Evolutionary conservation across 2,888 invertebrate species (phyloP).

Genomic region (Apotomis betuletana): DNA sequence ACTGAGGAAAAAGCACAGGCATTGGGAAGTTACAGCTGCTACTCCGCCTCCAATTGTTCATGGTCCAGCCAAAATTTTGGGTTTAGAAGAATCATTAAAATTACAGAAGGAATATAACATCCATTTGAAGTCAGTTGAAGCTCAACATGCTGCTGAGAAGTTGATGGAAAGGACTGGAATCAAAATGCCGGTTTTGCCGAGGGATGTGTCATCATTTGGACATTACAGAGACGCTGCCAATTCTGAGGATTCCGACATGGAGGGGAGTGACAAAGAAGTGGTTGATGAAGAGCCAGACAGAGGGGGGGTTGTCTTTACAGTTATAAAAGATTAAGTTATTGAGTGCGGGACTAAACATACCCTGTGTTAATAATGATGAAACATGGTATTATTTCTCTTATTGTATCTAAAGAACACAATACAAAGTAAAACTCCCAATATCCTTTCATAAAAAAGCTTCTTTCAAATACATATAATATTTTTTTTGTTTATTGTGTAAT

Average conservation of each 20-base stretch:
- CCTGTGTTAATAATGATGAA: no score
- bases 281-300: constrained; percentile 83
- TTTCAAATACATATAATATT: no score
- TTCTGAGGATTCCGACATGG: constrained; percentile 65
- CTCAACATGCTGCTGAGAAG: constrained; percentile 83
- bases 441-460: no score
- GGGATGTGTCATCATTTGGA: constrained; percentile 63
- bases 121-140: constrained; percentile 78
- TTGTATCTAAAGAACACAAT: no score
- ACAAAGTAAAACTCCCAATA: no score
- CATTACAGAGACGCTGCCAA: constrained; percentile 69
- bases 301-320: constrained; percentile 80
- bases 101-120: constrained; percentile 80
- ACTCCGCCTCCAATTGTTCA: constrained; percentile 84
- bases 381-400: no score
- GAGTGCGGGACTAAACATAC: neutral
- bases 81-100: constrained; percentile 82
- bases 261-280: constrained; percentile 81
- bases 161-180: constrained; percentile 69
- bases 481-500: no score
- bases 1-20: constrained; percentile 73
- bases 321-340: constrained; percentile 64
- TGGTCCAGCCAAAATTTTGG: constrained; percentile 79
- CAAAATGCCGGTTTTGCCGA: constrained; percentile 65
- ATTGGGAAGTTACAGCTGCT: constrained; percentile 86